Conservation (phyloP, 2,888 invertebrate genomes). For the Tetragonula carbonaria region DNA sequence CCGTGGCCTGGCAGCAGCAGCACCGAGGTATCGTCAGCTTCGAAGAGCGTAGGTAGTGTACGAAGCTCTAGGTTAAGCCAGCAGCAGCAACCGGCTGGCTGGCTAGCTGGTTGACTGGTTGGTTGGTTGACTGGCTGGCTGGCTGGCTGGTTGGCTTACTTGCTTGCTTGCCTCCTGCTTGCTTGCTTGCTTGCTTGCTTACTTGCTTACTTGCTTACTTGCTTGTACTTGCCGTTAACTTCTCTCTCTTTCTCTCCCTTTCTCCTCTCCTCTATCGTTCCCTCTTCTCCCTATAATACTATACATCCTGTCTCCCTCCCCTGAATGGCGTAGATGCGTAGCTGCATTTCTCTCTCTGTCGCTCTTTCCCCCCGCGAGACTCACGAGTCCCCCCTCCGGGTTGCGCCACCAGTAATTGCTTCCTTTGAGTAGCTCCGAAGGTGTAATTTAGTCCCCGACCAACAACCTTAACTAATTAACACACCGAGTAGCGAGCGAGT, state of each 20-base stretch:
- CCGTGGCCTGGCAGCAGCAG: constrained; percentile 36
- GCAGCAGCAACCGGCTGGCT: constrained; percentile 39
- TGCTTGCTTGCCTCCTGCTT: constrained; percentile 26
- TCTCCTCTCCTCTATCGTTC: constrained; percentile 26
- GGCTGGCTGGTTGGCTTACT: constrained; percentile 32
- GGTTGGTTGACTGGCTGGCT: constrained; percentile 30
- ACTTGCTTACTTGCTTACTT: constrained; percentile 39
- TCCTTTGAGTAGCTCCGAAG: constrained; percentile 85
- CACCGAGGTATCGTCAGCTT: background rate
- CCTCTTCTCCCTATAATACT: constrained; percentile 12
- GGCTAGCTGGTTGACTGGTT: constrained; percentile 43
- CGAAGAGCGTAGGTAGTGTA: constrained; percentile 14
- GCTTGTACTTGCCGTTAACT: constrained; percentile 39
- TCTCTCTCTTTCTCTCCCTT: constrained; percentile 35
- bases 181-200: constrained; percentile 33
- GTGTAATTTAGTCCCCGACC: constrained; percentile 85
- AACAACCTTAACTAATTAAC: constrained; percentile 85
- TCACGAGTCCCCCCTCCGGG: constrained; percentile 77
- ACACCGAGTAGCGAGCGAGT: constrained; percentile 82
- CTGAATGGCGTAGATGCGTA: constrained; percentile 7
- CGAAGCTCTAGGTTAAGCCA: constrained; percentile 37
- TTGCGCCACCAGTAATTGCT: constrained; percentile 84
- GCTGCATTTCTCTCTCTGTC: constrained; percentile 44
- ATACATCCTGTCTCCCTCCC: constrained; percentile 16
- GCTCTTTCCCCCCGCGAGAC: constrained; percentile 63